Evolutionary conservation across 1,140 invertebrate genomes (phyloP), one percentile per base, ranked within the genome.

Genomic region (Tetragnatha versicolor): DNA sequence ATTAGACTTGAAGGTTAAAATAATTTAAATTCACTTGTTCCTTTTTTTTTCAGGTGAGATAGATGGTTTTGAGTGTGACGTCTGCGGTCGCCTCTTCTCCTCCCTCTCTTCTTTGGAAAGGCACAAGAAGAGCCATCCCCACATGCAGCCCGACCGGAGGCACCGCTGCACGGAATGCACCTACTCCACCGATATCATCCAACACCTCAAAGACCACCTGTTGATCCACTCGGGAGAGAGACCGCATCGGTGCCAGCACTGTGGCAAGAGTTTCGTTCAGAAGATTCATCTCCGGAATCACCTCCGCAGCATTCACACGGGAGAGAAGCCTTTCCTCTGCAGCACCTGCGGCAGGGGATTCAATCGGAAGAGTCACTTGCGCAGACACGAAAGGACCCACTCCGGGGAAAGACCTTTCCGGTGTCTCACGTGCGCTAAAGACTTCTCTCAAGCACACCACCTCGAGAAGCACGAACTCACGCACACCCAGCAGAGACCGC

Each of bases 401-500:
- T 45, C 17, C 6, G 65, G 47, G 3, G 47, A 79, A 33, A 79
- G 27, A 25, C 66, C 77, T 3, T 61, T 61, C 31, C 20, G 22
- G 1, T 79, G 77, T 20, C 25, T 29, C 0, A 14, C 27, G 0
- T 79, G 77, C 53, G 66, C 29, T 0, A 51, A 51, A 22, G 33
- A 35, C 12, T 78, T 78, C 45, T 25, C 22, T 49, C 10, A 35
- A 6, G 2, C 3, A 27, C 0, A 0, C n/a, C 0, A 29, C 27
- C 31, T 78, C 4, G 37, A 51, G 1, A 90, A 92, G 45, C 92
- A 93, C 82, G 92, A 92, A 22, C 80, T 86, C 9, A 86, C 95
- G 42, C 95, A 97, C 85, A 96, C 94, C 0, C 94, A 94, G 3
- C 94, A 97, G 84, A 94, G 95, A 82, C 94, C 94, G 0, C 96